phyloP scores from a whole-genome alignment of 2,888 invertebrate genomes.

The Branchellion lobata region DNA sequence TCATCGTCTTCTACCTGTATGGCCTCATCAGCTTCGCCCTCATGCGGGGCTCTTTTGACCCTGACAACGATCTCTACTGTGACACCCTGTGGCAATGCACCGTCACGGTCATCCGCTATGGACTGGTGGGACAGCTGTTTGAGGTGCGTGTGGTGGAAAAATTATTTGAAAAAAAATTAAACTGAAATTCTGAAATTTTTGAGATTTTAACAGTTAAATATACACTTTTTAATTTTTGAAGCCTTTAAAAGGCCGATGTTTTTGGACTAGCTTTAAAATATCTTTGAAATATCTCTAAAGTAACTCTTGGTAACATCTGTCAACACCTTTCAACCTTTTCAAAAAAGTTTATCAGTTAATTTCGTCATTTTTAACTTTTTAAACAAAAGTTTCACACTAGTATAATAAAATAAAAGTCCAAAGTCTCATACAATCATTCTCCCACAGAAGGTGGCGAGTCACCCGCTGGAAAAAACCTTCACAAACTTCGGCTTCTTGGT shows the following conservation, averaged over 20 bases:
- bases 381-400: not conserved
- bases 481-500: constrained; percentile 59
- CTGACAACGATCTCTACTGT: constrained; percentile 59
- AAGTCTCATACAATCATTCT: not conserved
- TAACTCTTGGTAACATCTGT: no score
- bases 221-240: no score
- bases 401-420: not conserved
- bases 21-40: constrained; percentile 61
- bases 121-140: constrained; percentile 59
- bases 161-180: not conserved
- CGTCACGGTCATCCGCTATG: constrained; percentile 61
- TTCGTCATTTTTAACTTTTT: no score
- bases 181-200: not conserved
- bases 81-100: constrained; percentile 61
- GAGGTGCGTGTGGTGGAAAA: constrained; percentile 21
- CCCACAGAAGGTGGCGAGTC: constrained; percentile 50
- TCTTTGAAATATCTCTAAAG: no score
- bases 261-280: no score
- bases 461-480: constrained; percentile 54
- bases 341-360: not conserved
- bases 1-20: constrained; percentile 62
- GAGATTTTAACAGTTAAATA: no score
- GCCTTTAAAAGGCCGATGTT: no score
- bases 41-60: constrained; percentile 60
- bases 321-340: no score